Base-by-base conservation (phyloP, 2,797 vertebrate genomes). In the Tokudaia muenninki region DNA sequence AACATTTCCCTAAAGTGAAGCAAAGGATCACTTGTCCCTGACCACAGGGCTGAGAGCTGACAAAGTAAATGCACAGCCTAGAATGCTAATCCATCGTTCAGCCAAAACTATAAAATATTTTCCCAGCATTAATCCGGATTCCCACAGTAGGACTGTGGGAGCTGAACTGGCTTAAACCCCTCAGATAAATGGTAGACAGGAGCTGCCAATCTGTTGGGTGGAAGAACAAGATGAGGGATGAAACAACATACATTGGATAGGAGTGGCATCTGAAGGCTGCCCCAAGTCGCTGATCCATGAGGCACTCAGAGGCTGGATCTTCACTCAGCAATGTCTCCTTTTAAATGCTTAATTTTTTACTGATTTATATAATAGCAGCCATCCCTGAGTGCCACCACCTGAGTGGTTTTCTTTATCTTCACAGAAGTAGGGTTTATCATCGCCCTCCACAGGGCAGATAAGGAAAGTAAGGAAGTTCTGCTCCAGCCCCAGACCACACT, bases 21-120 rank as follows among this genome's bases (percentile, higher is more conserved):
- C 82, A 96, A 96, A 96, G 74, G 47, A 94, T 63, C 92, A 95
- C 95, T 78, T 93, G 95, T 96, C 96, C 37, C 77, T 94, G 87
- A 80, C 84, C 91, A 78, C 91, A 90, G 83, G 0, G 3, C 52
- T 10, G 3, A 67, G 67, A 96, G 77, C 44, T 93, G 70, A 70
- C 80, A 96, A 96, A 80, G 95, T 84, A 84, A 92, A 92, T 90
- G 89, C 88, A 75, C 57, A 87, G 52, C 92, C 87, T 75, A 24
- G 82, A 98, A 92, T 14, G 72, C 37, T 97, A 79, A 94, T 97
- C 75, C 37, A 89, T 94, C 83, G 1, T 84, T 90, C 92, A 91
- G 83, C 80, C 95, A 81, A 92, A 94, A 91, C 77, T 92, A 96
- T 78, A 87, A 78, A 92, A 44, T 79, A 31, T 89, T 93, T 96